Evolutionary conservation across 1,140 invertebrate genomes (phyloP).

Genomic region (Anagrus nilaparvatae): DNA sequence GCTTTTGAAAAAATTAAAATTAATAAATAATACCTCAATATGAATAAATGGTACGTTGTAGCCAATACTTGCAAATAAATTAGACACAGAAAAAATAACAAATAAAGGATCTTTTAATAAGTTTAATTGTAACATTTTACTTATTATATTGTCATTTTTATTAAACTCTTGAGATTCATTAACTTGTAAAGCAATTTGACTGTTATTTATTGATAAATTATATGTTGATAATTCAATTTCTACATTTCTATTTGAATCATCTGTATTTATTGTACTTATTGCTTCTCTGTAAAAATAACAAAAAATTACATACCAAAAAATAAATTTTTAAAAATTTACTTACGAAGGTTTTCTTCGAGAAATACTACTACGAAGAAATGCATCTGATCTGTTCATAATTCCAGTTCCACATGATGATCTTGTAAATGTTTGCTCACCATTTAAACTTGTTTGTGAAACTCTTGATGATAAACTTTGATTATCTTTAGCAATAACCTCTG

Average conservation of each 20-base stretch:
- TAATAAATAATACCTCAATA: conserved; percentile 43
- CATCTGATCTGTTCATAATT: conserved; percentile 75
- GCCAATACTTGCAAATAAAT: conserved; percentile 92
- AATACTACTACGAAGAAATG: conserved; percentile 76
- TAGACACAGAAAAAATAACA: conserved; percentile 82
- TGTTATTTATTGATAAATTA: conserved; percentile 20
- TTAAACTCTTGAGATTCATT: no score
- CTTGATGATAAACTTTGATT: no score
- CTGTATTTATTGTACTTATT: conserved; percentile 18
- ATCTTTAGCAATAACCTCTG: conserved; percentile 61
- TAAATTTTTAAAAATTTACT: no score
- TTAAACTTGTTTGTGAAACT: no score
- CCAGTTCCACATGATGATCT: conserved; percentile 46
- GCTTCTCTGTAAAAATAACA: conserved; percentile 19
- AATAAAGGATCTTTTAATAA: conserved; percentile 80
- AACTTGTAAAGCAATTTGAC: conserved; percentile 38
- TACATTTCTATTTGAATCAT: no score
- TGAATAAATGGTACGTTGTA: conserved; percentile 93
- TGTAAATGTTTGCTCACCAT: no score
- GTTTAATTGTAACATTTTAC: conserved; percentile 75
- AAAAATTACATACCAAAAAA: conserved; percentile 2
- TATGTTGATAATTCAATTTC: conserved; percentile 16
- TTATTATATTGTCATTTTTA: conserved; percentile 50
- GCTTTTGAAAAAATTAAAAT: no score
- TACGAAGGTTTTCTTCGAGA: conserved; percentile 44